Evolutionary conservation across 2,888 invertebrate genomes (phyloP), one percentile per base, ranked within the genome.

Genomic region (Molorchus minor): DNA sequence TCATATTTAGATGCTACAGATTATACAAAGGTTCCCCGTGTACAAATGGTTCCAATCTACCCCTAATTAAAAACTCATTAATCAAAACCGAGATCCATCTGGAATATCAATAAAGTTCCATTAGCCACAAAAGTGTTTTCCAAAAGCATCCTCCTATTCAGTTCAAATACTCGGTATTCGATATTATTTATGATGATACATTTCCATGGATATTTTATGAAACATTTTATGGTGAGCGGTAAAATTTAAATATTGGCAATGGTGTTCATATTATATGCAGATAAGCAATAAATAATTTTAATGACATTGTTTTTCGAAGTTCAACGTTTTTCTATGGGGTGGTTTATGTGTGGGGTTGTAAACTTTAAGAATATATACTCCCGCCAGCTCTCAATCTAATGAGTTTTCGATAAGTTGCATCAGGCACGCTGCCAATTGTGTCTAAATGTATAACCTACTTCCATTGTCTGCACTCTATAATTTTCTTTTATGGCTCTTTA

Each of bases 381-480:
- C 7, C 16, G 38, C 20, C 44, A 54, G 30, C 35, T 43, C 29
- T 17, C 30, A 1, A 15, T 33, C 45, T 52, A 51, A 51, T 38
- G 44, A 45, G 45, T 44, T 38, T 35, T 44, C 38, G 51, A 41
- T 49, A 49, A 49, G 13, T 54, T 33, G 57, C 38, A 36, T 44
- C 35, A 44, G 44, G 57, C 55, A 55, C 43, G 33, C 36, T 57
- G 51, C 54, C 36, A 41, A 44, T 51, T 44, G 51, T 17, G 19
- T 5, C 33, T 44, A 45, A 45, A 45, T 46, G 19, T 35, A 35
- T 46, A 46, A 46, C 35, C 8, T 35, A n/a, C 46, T 19, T 17
- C 16, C 33, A 33, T 44, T 25, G 25, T 13, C 35, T n/a, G 46
- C 19, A 19, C 29, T 29, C 46, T 12, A 33, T 19, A 33, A 46